Base-by-base conservation (phyloP, 2,888 invertebrate species). In the Endotricha flammealis region DNA sequence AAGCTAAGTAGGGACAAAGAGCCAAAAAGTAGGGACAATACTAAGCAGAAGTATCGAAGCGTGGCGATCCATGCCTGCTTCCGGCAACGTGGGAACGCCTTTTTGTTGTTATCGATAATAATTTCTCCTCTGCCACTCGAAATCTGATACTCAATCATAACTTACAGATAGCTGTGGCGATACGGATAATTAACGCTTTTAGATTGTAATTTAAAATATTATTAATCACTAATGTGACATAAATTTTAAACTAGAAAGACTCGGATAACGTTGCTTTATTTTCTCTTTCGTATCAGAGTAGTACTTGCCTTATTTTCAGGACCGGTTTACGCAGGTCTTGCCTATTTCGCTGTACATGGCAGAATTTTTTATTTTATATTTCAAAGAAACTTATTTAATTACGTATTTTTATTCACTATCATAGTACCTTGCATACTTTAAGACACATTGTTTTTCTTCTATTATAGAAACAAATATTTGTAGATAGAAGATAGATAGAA, bases 21-120 rank as follows among this genome's bases (percentile, higher is more conserved):
- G n/a, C n/a, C n/a, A n/a, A n/a, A n/a, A n/a, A n/a, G n/a, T n/a
- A n/a, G 68, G 73, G 74, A 76, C 77, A 81, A 78, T 73, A 68
- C 69, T 63, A 64, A n/a, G n/a, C n/a, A n/a, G n/a, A 68, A 75
- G 82, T 78, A 81, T 71, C 71, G 77, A 58, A 80, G 80, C 83
- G 79, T 80, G 76, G 79, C 79, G 62, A 73, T 77, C 68, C 57
- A 71, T 65, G 57, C 61, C 57, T 48, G 65, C 64, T 78, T 82
- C 83, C 79, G 74, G 69, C 61, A 63, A 73, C 81, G 81, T 85
- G 82, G 77, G 83, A 85, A 82, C 64, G 66, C 64, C 70, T 69
- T 66, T 71, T 72, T 67, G 70, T 66, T 57, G 52, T 59, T 57
- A 57, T 62, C 59, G 50, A 32, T 38, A 23, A 72, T 71, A 69